Evolutionary conservation across 53 echinoderm and acorn worm genomes (phyloP).

Genomic region (Mesocentrotus franciscanus): DNA sequence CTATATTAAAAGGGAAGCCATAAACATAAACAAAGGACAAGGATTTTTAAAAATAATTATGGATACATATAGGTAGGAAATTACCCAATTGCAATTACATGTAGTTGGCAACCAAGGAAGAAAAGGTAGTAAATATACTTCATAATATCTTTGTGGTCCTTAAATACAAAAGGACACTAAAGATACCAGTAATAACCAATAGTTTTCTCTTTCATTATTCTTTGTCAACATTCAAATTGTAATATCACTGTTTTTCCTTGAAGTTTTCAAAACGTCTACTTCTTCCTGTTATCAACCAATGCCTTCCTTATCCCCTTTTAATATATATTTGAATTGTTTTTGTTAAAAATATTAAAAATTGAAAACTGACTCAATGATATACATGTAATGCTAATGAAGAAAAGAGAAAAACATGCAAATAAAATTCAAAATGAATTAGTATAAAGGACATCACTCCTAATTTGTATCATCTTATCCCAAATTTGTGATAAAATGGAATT

Average conservation of each 20-base stretch:
- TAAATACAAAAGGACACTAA: no score
- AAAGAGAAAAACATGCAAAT: neutral
- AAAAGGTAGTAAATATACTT: no score
- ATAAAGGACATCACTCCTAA: neutral
- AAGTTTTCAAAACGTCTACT: neutral
- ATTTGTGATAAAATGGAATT: conserved; percentile 37
- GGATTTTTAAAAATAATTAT: no score
- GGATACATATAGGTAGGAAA: no score
- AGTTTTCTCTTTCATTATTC: neutral
- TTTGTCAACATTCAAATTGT: neutral
- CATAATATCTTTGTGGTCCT: no score
- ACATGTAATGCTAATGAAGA: neutral
- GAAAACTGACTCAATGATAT: neutral
- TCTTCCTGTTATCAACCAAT: neutral
- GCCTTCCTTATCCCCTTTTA: neutral
- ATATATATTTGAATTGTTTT: neutral
- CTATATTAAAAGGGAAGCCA: no score
- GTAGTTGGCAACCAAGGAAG: no score
- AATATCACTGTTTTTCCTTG: neutral
- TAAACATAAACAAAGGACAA: no score
- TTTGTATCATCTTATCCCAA: neutral
- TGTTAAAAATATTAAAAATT: neutral
- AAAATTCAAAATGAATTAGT: neutral
- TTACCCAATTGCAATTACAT: no score
- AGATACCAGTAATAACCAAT: no score